Conservation (phyloP, 2,113 vertebrate genomes). For the Ibidorhyncha struthersii region DNA sequence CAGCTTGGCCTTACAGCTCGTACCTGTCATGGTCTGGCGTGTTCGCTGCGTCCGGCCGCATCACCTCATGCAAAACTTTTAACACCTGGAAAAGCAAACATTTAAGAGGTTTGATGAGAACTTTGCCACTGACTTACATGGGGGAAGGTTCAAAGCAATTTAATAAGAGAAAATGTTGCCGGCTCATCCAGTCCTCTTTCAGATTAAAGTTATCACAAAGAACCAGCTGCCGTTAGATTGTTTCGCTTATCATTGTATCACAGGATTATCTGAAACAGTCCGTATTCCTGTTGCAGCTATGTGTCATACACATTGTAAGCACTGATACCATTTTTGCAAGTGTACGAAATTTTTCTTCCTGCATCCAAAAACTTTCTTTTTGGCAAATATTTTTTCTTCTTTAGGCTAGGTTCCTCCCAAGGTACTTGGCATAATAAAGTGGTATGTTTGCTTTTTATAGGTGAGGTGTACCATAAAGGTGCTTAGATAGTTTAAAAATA, state of each 20-base stretch:
- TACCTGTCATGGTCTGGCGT: not conserved
- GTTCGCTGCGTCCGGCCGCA: not conserved
- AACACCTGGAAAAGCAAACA: not conserved
- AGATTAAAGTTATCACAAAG: conserved; percentile 34
- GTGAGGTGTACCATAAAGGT: not conserved
- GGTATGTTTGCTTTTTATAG: not conserved
- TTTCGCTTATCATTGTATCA: not conserved
- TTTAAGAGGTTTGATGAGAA: not conserved
- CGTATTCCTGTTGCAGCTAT: not conserved
- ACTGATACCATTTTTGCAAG: not conserved
- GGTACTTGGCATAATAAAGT: not conserved
- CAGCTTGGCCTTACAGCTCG: not conserved
- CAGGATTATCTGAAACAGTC: not conserved
- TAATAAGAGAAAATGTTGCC: not conserved
- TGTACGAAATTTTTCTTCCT: not conserved
- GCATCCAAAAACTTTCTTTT: not conserved
- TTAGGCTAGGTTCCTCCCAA: not conserved
- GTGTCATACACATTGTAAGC: not conserved
- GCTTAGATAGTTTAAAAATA: not conserved
- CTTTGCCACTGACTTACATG: not conserved
- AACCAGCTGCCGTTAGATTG: conserved; percentile 4
- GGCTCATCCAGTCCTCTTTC: not conserved
- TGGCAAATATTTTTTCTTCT: not conserved
- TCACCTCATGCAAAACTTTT: not conserved
- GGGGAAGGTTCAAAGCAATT: not conserved